phyloP scores from a whole-genome alignment of 2,888 invertebrate species.

The Drosophila setosimentum region DNA sequence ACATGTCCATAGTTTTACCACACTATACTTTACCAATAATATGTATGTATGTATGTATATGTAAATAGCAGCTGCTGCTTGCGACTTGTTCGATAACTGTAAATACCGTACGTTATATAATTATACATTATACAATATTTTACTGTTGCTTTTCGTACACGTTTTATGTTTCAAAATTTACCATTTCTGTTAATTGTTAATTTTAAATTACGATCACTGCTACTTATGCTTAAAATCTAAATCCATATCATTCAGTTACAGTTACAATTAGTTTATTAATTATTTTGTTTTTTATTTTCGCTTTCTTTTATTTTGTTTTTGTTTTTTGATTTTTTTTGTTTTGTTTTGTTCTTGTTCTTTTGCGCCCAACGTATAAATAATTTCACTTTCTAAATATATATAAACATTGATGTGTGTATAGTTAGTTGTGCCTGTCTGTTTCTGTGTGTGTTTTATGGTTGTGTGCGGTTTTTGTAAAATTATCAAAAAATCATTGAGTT shows the following conservation, averaged over 20 bases:
- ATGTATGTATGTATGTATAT: slow-evolving; percentile 19
- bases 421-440: slow-evolving; percentile 61
- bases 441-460: slow-evolving; percentile 44
- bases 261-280: slow-evolving; percentile 72
- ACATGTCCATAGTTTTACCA: slow-evolving; percentile 13
- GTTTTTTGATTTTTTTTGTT: slow-evolving; percentile 56
- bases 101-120: slow-evolving; percentile 45
- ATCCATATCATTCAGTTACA: slow-evolving; percentile 75
- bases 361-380: slow-evolving; percentile 78
- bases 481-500: slow-evolving; percentile 78
- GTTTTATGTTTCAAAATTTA: slow-evolving; percentile 67
- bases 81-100: slow-evolving; percentile 42
- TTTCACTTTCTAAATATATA: slow-evolving; percentile 80
- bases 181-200: slow-evolving; percentile 65
- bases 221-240: slow-evolving; percentile 76
- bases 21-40: slow-evolving; percentile 22
- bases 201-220: slow-evolving; percentile 82
- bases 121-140: slow-evolving; percentile 66
- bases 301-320: slow-evolving; percentile 22
- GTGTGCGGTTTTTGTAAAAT: slow-evolving; percentile 74
- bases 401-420: slow-evolving; percentile 72
- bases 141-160: slow-evolving; percentile 80
- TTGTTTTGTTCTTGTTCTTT: slow-evolving; percentile 60
- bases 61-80: slow-evolving; percentile 39
- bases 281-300: slow-evolving; percentile 35